Evolutionary conservation across 2,888 invertebrate species (phyloP), one percentile per base, ranked within the genome.

Genomic region (Tetragnatha montana): DNA sequence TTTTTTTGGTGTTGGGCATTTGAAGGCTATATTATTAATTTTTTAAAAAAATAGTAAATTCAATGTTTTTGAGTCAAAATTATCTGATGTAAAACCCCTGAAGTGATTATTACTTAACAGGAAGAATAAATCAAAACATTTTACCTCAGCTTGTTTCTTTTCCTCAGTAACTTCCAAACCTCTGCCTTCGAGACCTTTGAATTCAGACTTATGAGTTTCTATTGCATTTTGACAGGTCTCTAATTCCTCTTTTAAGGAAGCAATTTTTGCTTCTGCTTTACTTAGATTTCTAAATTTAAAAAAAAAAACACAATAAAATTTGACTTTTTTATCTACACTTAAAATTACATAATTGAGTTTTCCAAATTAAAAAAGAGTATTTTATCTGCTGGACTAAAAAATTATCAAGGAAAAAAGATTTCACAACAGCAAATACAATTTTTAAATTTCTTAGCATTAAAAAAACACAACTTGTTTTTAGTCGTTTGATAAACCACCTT

Each of bases 251-350:
- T 78, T 70, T 8, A 85, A 19, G 7, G 89, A 85, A 6, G 75
- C 35, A n/a, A 89, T 81, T 68, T 89, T 89, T 21, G 35, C 85
- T 51, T 89, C 89, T 14, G 85, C 76, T 89, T 89, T 89, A 50
- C 71, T 85, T 12, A 89, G 19, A 85, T 89, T 81, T 47, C 89
- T 89, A 47, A 8, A 22, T n/a, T 51, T 49, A 35, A 47, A 84
- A 6, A 17, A n/a, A n/a, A 8, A 69, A 19, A 81, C 12, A 68
- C 17, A 49, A 49, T 2, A 4, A 60, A 17, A 4, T 60, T 10
- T 60, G 17, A 60, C 6, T 8, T 17, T 17, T 60, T 8, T 8
- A 7, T 17, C 6, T 10, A 60, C 60, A 60, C 60, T 4, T 60
- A 60, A 8, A 10, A 12, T n/a, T 73, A 73, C 0, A 19, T 73